phyloP scores from a whole-genome alignment of 2,113 vertebrate genomes.

The Antechinus flavipes region DNA sequence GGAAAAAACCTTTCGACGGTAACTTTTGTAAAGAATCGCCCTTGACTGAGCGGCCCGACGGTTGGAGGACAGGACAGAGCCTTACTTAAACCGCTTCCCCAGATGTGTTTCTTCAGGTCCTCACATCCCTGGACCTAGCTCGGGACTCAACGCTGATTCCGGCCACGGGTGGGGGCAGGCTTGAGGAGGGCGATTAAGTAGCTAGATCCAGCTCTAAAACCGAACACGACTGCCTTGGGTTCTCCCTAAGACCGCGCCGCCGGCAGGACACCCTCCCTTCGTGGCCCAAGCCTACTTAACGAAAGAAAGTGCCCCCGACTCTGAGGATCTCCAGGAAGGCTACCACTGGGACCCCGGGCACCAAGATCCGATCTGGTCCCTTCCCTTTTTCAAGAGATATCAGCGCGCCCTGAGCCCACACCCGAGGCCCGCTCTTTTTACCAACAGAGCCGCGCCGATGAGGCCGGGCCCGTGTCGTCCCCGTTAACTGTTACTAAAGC shows the following conservation, averaged over 20 bases:
- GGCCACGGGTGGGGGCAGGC: neutral
- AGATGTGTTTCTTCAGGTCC: neutral
- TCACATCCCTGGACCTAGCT: neutral
- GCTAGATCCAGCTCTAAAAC: neutral
- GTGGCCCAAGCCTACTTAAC: neutral
- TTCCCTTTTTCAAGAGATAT: neutral
- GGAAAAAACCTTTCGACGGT: no score
- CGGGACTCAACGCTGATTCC: neutral
- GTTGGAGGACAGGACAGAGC: neutral
- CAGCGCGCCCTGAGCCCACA: neutral
- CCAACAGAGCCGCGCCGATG: neutral
- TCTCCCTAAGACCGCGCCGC: neutral
- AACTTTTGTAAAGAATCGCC: neutral
- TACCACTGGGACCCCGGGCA: neutral
- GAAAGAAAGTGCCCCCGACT: neutral
- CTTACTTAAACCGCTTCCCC: neutral
- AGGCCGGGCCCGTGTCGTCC: neutral
- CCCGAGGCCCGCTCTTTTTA: neutral
- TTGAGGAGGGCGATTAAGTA: neutral
- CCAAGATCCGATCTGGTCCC: neutral
- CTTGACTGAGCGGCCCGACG: no score
- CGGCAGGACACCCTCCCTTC: neutral
- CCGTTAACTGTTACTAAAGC: constrained; percentile 38
- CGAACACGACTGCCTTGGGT: neutral
- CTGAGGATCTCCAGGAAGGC: neutral